Conservation (phyloP, 2,888 invertebrate genomes). For the Taphrorychus bicolor region DNA sequence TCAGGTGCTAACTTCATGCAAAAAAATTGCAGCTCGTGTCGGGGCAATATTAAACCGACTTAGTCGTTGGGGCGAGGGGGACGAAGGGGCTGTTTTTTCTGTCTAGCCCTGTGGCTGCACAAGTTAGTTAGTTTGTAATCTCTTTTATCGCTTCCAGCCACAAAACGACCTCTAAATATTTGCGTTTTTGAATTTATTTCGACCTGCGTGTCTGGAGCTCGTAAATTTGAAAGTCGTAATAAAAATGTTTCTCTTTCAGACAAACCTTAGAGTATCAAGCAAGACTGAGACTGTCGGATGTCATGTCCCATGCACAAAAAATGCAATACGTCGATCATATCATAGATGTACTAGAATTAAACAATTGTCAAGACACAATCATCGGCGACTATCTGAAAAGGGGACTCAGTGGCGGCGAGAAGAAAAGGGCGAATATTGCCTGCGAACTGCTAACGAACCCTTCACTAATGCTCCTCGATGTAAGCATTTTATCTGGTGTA, state of each 20-base stretch:
- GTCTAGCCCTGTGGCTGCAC: too few relatives aligned
- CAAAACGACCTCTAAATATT: background rate
- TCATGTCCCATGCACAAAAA: slow-evolving; percentile 74
- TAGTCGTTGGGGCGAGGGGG: background rate
- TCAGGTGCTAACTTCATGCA: background rate
- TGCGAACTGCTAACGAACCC: slow-evolving; percentile 84
- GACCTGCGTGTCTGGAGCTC: background rate
- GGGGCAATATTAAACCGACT: background rate
- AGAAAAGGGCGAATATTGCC: slow-evolving; percentile 82
- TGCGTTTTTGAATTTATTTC: background rate
- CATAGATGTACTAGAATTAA: slow-evolving; percentile 76
- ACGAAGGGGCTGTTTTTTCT: background rate
- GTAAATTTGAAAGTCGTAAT: background rate
- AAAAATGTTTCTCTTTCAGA: slow-evolving; percentile 22
- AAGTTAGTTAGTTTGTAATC: background rate
- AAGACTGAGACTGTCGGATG: slow-evolving; percentile 71
- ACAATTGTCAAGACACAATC: slow-evolving; percentile 77
- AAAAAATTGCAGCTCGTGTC: background rate
- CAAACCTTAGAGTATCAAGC: slow-evolving; percentile 75
- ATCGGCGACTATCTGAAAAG: slow-evolving; percentile 76
- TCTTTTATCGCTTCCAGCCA: background rate
- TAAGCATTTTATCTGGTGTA: too few relatives aligned
- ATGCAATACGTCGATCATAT: slow-evolving; percentile 80
- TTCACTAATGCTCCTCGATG: slow-evolving; percentile 78
- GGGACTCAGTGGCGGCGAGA: slow-evolving; percentile 83